Conservation (phyloP, 2,888 invertebrate genomes). For the Dichetophora obliterata region DNA sequence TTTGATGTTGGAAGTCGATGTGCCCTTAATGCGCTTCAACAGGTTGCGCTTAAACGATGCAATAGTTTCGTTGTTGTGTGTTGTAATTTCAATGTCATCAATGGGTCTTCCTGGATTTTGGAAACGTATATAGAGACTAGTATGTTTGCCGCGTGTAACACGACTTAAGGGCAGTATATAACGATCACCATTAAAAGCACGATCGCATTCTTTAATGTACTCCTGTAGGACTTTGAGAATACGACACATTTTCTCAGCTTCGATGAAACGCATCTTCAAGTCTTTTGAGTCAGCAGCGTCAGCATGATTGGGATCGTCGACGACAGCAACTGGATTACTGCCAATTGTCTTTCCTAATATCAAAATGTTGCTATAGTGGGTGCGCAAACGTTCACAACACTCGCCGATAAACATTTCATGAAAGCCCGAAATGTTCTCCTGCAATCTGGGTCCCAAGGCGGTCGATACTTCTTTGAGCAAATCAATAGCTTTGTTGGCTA, state of each 20-base stretch:
- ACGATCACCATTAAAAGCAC: conserved; percentile 87
- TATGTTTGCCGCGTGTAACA: conserved; percentile 91
- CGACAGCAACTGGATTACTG: conserved; percentile 40
- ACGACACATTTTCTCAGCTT: conserved; percentile 90
- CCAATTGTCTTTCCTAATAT: conserved; percentile 63
- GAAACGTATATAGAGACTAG: conserved; percentile 88
- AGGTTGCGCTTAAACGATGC: conserved; percentile 86
- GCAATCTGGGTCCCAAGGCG: conserved; percentile 88
- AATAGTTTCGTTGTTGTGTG: conserved; percentile 95
- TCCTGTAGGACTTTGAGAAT: conserved; percentile 95
- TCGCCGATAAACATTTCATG: conserved; percentile 93
- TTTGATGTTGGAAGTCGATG: conserved; percentile 81
- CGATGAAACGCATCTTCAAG: conserved; percentile 69
- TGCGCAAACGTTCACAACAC: conserved; percentile 90
- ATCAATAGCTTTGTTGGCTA: conserved; percentile 92
- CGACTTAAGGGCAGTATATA: conserved; percentile 87
- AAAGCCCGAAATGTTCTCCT: conserved; percentile 83
- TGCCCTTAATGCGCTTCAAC: conserved; percentile 72
- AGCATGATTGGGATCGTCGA: conserved; percentile 51
- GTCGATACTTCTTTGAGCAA: conserved; percentile 93
- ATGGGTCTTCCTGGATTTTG: conserved; percentile 88
- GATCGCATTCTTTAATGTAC: conserved; percentile 95
- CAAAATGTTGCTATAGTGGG: conserved; percentile 86
- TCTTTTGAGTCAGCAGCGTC: conserved; percentile 63
- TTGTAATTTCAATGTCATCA: conserved; percentile 92